Conservation (phyloP, 2,113 vertebrate genomes). For the Ciconia maguari region DNA sequence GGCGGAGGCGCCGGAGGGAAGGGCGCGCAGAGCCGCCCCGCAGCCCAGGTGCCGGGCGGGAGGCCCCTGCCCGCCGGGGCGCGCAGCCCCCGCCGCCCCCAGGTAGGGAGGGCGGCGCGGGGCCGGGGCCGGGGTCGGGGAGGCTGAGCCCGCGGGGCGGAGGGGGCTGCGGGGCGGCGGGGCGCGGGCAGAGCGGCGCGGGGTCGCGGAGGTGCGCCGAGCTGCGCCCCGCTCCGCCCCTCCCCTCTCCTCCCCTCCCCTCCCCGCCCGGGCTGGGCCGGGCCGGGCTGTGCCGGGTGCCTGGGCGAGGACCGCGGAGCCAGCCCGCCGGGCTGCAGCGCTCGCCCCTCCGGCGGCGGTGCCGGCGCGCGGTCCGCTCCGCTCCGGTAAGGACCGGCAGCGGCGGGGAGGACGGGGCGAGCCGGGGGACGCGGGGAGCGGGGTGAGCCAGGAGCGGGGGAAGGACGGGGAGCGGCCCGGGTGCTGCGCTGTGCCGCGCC, state of each 20-base stretch:
- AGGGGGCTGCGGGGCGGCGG: too few species aligned
- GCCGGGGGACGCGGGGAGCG: not conserved
- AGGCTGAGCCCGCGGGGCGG: not conserved
- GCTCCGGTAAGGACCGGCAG: not conserved
- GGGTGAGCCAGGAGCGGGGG: not conserved
- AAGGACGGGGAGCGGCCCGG: not conserved
- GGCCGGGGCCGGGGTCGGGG: too few species aligned
- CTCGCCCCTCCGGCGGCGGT: not conserved
- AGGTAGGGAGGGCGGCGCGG: not conserved
- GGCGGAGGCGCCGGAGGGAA: conserved; percentile 8
- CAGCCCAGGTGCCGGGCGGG: conserved; percentile 32
- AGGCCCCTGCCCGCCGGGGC: conserved; percentile 22
- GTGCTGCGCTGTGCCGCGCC: not conserved
- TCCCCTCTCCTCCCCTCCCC: not conserved
- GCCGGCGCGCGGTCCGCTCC: not conserved
- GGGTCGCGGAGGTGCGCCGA: not conserved
- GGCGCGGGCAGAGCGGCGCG: not conserved
- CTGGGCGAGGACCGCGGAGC: not conserved
- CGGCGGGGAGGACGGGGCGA: not conserved
- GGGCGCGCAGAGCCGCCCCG: conserved; percentile 38
- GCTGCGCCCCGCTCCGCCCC: not conserved
- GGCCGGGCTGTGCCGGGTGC: not conserved
- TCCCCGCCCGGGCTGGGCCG: not conserved
- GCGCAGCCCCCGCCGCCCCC: not conserved
- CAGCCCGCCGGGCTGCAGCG: not conserved